Conservation (phyloP, 2,113 vertebrate species). For the Hypocryptadius cinnamomeus region DNA sequence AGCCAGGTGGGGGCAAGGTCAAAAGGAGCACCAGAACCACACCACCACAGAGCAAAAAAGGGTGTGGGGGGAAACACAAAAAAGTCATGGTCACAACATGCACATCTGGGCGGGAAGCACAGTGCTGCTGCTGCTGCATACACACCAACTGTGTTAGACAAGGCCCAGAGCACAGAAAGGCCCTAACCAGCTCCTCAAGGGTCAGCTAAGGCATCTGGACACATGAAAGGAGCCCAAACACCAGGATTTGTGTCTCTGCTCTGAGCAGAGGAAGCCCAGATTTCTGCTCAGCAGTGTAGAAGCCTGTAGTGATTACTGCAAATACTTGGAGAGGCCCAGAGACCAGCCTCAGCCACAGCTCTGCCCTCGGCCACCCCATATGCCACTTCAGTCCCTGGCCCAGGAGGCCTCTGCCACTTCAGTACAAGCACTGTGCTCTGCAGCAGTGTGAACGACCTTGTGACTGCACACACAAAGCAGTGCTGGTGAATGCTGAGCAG, state of each 20-base stretch:
- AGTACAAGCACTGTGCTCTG: background rate
- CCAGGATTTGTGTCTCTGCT: background rate
- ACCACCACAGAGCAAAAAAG: conserved; percentile 52
- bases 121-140: background rate
- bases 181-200: background rate
- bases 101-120: conserved; percentile 31
- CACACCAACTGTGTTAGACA: conserved; percentile 56
- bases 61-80: background rate
- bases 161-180: conserved; percentile 46
- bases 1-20: conserved; percentile 62
- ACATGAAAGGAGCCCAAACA: background rate
- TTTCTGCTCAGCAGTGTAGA: background rate
- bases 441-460: background rate
- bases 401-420: background rate
- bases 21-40: conserved; percentile 63
- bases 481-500: background rate
- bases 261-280: background rate
- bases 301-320: background rate
- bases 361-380: background rate
- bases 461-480: background rate
- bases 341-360: background rate
- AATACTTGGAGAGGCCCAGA: background rate
- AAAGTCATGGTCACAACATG: conserved; percentile 56
- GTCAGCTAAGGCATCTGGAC: background rate
- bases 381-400: background rate